Base-by-base conservation (phyloP, 1,140 invertebrate genomes). In the Trialeurodes vaporariorum region DNA sequence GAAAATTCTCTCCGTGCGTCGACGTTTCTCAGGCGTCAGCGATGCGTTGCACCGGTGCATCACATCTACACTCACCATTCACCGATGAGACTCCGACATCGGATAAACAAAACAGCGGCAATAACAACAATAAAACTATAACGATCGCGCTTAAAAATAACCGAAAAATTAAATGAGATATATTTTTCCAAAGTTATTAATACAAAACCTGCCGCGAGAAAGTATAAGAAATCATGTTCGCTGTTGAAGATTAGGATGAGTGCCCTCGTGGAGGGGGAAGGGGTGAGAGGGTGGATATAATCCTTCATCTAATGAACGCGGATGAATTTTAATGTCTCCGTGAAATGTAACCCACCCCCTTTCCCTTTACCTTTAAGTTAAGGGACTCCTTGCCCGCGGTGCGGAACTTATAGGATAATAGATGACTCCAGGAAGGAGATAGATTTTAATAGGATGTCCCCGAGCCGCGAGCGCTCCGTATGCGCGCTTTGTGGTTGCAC, bases 381-480 rank as follows among this genome's bases (percentile, higher is more conserved):
- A n/a, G n/a, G n/a, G n/a, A n/a, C 64, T 58, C 64, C n/a, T 21
- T 22, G 64, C 64, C 21, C 27, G n/a, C 12, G 64, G 40, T 25
- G 64, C 22, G 34, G 64, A 66, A 58, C 23, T 23, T 21, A 25
- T 66, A 2, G 64, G 64, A 58, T 49, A 49, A 49, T 49, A 49
- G 34, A 49, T 49, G 34, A 49, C 34, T 49, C 34, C 34, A 49
- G 34, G 34, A 49, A 49, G 34, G 34, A 49, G 5, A 49, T 49
- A 49, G 34, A 49, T 49, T 49, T 49, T 49, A 49, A 49, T 49
- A 49, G 34, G 5, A 49, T 49, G 34, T 49, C 34, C 34, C 34
- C n/a, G n/a, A n/a, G 34, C 34, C 34, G 34, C 34, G 34, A 49
- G n/a, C 34, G 34, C 34, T 9, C 34, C 34, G 34, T n/a, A n/a